These are phyloP conservation scores for Bombus vancouverensis DNA, from an alignment of 1,140 invertebrate genomes.

Conservation along the genomic window DNA sequence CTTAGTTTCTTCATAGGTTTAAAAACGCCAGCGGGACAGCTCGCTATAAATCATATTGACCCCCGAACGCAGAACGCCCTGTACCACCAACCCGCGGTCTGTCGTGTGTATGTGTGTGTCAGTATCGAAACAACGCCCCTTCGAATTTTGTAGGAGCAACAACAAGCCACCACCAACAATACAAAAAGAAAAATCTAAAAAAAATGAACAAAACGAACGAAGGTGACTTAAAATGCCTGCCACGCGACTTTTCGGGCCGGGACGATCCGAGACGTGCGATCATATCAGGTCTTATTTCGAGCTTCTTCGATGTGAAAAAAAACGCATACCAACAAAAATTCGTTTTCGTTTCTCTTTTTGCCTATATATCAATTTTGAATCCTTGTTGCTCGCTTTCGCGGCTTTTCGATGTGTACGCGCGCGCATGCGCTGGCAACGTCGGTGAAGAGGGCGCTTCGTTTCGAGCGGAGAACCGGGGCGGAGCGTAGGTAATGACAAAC, in stretches of 20 bases:
- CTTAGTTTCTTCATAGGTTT: slow-evolving; percentile 80
- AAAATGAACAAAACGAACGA: slow-evolving; percentile 39
- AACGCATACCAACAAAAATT: slow-evolving; percentile 2
- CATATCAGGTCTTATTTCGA: slow-evolving; percentile 34
- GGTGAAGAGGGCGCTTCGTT: slow-evolving; percentile 16
- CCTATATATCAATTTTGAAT: background rate
- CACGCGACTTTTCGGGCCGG: slow-evolving; percentile 68
- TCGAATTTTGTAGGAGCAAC: slow-evolving; percentile 31
- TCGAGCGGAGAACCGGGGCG: slow-evolving; percentile 10
- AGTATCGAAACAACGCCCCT: slow-evolving; percentile 44
- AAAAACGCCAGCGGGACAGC: slow-evolving; percentile 76
- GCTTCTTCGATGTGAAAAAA: slow-evolving; percentile 39
- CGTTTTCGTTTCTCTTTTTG: slow-evolving; percentile 25
- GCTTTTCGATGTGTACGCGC: slow-evolving; percentile 23
- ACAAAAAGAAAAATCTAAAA: slow-evolving; percentile 1
- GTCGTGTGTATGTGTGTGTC: slow-evolving; percentile 57
- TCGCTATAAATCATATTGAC: slow-evolving; percentile 76
- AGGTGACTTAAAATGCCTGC: slow-evolving; percentile 73
- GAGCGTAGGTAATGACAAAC: background rate
- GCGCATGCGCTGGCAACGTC: slow-evolving; percentile 21
- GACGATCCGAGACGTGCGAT: slow-evolving; percentile 53
- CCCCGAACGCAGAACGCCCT: slow-evolving; percentile 79
- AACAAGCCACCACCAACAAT: slow-evolving; percentile 1
- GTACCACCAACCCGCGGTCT: slow-evolving; percentile 68
- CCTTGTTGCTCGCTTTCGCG: slow-evolving; percentile 47